These are phyloP conservation scores for Drymonia ruficornis DNA, from an alignment of 2,888 invertebrate species.

Conservation along the genomic window DNA sequence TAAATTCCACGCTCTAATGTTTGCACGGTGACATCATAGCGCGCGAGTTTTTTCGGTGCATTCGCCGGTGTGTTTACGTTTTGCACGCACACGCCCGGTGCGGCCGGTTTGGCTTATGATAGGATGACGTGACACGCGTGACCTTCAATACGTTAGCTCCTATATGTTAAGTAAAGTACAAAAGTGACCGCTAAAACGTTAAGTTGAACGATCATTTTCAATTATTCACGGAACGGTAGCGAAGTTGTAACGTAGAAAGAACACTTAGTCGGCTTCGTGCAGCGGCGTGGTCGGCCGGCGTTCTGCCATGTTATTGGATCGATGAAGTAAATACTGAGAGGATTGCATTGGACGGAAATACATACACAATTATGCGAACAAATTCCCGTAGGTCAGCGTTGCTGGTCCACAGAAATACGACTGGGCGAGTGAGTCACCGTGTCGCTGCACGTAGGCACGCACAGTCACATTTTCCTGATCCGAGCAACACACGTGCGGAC, in stretches of 20 bases:
- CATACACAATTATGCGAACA: slow-evolving; percentile 39
- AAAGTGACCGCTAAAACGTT: background rate
- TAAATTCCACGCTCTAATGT: slow-evolving; percentile 76
- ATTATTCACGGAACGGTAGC: slow-evolving; percentile 12
- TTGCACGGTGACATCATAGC: slow-evolving; percentile 81
- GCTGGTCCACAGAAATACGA: slow-evolving; percentile 51
- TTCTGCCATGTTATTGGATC: slow-evolving; percentile 36
- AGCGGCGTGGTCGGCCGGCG: slow-evolving; percentile 41
- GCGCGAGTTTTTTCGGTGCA: slow-evolving; percentile 74
- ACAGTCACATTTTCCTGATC: slow-evolving; percentile 46
- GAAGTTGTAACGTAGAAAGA: slow-evolving; percentile 36
- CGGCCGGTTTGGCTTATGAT: slow-evolving; percentile 57
- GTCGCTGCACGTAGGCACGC: slow-evolving; percentile 52
- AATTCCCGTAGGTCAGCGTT: slow-evolving; percentile 36
- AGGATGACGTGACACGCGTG: slow-evolving; percentile 57
- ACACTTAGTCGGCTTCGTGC: slow-evolving; percentile 29
- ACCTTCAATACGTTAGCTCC: slow-evolving; percentile 51
- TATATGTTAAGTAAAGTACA: slow-evolving; percentile 31
- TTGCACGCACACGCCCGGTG: slow-evolving; percentile 53
- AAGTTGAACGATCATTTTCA: background rate
- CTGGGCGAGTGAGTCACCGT: slow-evolving; percentile 53
- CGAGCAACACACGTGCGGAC: background rate
- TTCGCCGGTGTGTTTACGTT: slow-evolving; percentile 77
- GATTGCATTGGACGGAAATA: slow-evolving; percentile 25
- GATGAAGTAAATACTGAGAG: slow-evolving; percentile 51